Evolutionary conservation across 2,113 vertebrate genomes (phyloP), one percentile per base, ranked within the genome.

Genomic region (Syngnathus floridae): DNA sequence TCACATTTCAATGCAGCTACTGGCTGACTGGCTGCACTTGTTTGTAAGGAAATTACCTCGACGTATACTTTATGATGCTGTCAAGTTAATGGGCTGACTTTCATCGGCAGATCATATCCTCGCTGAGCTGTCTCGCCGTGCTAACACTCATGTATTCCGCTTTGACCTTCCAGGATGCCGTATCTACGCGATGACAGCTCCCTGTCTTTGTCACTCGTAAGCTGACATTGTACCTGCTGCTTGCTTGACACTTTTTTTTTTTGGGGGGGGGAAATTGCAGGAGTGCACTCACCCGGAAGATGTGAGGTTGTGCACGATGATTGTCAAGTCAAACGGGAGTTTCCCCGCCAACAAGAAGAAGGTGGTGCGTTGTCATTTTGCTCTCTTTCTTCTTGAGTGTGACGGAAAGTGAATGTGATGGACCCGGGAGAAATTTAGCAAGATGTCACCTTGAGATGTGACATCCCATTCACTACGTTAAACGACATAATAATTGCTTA

Each of bases 251-350:
- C 70, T 54, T 84, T 74, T 89, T 65, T 35, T 7, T 31, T 55
- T 7, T 1, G 1, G 14, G 4, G 2, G 2, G 40, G 3, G 5
- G 87, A 80, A 75, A 43, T 91, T 89, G 77, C 91, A 98, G 95
- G 94, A 93, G 90, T 98, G 93, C 86, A 94, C 95, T 85, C 95
- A 98, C 89, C 95, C 96, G 41, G 97, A 98, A 87, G 97, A 99
- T 83, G 93, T 97, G 89, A 96, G 93, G 88, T 91, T 99, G 85
- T 98, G 96, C 90, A 93, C 95, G 49, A 90, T 97, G 88, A 91
- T 97, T 89, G 93, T 94, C 83, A 98, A 96, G 90, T 93, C 95
- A 89, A 98, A 95, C 77, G 95, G 97, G 88, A 98, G 91, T 81
- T 97, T 96, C 88, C 94, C 94, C 82, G 91, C 93, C 90, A 95